A percentile compares a stretch with the other conserved stretches of the same genome.
phyloP scores from a whole-genome alignment of 2,888 invertebrate species.

The Rugalucina vietnamica region DNA sequence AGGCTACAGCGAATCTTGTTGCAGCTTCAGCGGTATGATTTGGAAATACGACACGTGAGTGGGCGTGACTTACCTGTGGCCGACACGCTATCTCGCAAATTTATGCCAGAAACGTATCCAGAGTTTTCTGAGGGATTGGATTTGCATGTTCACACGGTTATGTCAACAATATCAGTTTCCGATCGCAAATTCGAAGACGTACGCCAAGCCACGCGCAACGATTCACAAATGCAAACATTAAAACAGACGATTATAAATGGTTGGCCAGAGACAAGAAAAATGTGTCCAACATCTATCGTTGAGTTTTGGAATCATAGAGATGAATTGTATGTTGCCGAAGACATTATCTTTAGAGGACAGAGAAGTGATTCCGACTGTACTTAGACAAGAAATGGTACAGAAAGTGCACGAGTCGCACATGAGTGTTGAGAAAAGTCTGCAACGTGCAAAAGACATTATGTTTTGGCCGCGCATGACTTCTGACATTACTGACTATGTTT shows the following conservation, averaged over 20 bases:
- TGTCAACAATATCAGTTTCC: conserved; percentile 19
- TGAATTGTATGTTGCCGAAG: conserved; percentile 7
- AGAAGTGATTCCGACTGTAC: conserved; percentile 39
- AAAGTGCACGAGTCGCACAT: conserved; percentile 36
- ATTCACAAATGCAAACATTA: neutral
- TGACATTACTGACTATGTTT: conserved; percentile 50
- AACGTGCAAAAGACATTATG: conserved; percentile 32
- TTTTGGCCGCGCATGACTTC: conserved; percentile 42
- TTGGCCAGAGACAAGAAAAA: conserved; percentile 36
- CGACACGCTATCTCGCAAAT: conserved; percentile 39
- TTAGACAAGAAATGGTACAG: conserved; percentile 22
- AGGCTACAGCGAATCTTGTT: conserved; percentile 48
- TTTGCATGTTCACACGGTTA: conserved; percentile 13
- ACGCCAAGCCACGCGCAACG: conserved; percentile 9
- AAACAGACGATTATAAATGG: conserved; percentile 20
- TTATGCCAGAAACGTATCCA: conserved; percentile 16
- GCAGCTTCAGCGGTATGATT: conserved; percentile 42
- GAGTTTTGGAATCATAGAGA: conserved; percentile 31
- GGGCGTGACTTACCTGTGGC: conserved; percentile 45
- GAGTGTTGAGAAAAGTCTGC: conserved; percentile 38
- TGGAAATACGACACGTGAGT: conserved; percentile 33
- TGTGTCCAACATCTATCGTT: conserved; percentile 11
- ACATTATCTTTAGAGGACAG: conserved; percentile 10
- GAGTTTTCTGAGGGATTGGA: conserved; percentile 13
- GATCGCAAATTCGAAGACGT: conserved; percentile 19